Evolutionary conservation across 2,888 invertebrate genomes (phyloP).

Genomic region (Agrypnus murinus): DNA sequence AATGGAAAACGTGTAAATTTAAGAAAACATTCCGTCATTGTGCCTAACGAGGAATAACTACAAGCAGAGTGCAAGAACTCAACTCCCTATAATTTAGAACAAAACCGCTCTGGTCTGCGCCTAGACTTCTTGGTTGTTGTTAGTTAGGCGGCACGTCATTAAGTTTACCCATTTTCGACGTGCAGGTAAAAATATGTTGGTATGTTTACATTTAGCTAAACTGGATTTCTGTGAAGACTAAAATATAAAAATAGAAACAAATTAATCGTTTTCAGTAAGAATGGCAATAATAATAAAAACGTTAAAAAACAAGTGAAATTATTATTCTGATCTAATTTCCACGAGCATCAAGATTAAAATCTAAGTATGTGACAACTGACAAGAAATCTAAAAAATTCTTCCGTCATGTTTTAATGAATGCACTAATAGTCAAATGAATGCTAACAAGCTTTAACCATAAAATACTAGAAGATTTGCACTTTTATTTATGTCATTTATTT

Average conservation of each 20-base stretch:
- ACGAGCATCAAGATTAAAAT: too few relatives aligned
- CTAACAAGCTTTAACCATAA: too few relatives aligned
- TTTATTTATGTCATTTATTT: too few relatives aligned
- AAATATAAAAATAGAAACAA: neutral
- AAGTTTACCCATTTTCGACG: slow-evolving; percentile 37
- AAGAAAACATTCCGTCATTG: slow-evolving; percentile 46
- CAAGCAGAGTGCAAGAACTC: slow-evolving; percentile 29
- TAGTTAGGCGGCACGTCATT: slow-evolving; percentile 46
- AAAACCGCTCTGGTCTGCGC: slow-evolving; percentile 40
- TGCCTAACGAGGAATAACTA: slow-evolving; percentile 46
- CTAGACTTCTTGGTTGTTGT: slow-evolving; percentile 33
- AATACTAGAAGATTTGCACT: too few relatives aligned
- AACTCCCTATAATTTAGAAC: slow-evolving; percentile 48
- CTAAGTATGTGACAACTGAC: neutral
- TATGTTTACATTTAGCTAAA: slow-evolving; percentile 21
- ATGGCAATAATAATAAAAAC: neutral
- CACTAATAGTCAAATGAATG: too few relatives aligned
- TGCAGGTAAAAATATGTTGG: slow-evolving; percentile 38
- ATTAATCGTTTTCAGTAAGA: too few relatives aligned
- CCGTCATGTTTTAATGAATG: too few relatives aligned
- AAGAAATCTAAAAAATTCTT: neutral
- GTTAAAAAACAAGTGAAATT: neutral
- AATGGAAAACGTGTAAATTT: slow-evolving; percentile 23
- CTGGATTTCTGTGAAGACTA: neutral
- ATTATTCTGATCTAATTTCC: too few relatives aligned